A percentile compares a stretch with the other conserved stretches of the same genome.
Conservation (phyloP, 2,888 invertebrate genomes). For the Myathropa florea region DNA sequence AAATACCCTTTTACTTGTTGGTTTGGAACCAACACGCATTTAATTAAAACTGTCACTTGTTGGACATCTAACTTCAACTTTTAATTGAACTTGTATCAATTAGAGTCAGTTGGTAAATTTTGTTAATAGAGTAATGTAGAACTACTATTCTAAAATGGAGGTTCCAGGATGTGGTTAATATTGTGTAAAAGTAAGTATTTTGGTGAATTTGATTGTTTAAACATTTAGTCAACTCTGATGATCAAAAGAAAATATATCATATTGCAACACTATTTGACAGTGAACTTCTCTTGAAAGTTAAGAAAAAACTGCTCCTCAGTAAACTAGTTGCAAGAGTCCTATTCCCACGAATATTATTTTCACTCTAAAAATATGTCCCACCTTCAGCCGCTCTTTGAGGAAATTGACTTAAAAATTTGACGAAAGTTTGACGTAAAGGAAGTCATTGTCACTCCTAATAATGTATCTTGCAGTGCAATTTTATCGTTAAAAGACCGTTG, state of each 20-base stretch:
- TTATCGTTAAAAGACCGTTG: conserved; percentile 46
- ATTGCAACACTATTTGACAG: background rate
- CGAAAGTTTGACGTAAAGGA: conserved; percentile 24
- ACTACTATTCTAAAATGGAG: too few relatives aligned
- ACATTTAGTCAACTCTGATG: background rate
- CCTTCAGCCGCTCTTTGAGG: background rate
- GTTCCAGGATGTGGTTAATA: too few relatives aligned
- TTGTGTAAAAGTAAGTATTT: too few relatives aligned
- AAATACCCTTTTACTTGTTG: too few relatives aligned
- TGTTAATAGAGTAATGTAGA: too few relatives aligned
- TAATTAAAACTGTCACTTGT: too few relatives aligned
- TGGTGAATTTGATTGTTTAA: too few relatives aligned
- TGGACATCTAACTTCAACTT: too few relatives aligned
- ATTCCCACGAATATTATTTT: background rate
- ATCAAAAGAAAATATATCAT: background rate
- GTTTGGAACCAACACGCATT: too few relatives aligned
- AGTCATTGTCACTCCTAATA: conserved; percentile 8
- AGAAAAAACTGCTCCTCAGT: background rate
- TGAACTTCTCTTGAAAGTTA: background rate
- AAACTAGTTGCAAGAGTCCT: background rate
- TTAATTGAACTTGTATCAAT: too few relatives aligned
- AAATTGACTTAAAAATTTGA: conserved; percentile 32
- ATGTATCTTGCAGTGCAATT: conserved; percentile 53
- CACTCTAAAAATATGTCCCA: background rate
- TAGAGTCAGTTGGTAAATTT: too few relatives aligned